Base-by-base conservation (phyloP, 92 coral and sea anemone species). In the Parazoanthus atlanticus region DNA sequence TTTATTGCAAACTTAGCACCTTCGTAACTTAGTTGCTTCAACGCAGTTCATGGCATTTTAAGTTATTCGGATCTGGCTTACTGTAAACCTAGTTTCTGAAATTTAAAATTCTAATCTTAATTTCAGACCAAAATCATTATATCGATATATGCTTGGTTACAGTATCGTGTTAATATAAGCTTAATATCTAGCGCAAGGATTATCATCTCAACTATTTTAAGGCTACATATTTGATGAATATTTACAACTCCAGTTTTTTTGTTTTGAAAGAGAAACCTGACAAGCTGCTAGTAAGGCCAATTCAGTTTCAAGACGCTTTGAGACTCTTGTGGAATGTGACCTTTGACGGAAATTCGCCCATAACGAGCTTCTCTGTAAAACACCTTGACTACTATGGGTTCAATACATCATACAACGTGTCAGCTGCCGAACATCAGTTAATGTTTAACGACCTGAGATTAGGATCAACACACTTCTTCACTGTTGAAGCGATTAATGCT, bases 271-370 rank as follows among this genome's bases (percentile, higher is more conserved):
- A 76, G 28, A 76, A 76, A 38, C 80, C 80, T 17, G 52, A 76
- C 26, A 76, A 21, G 13, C 15, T 76, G 80, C 0, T 76, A 19
- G 80, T 34, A 19, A 38, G 31, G 6, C 25, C 80, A 6, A 76
- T 34, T 1, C 31, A 38, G 11, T 25, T 76, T 76, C 80, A 36
- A 33, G 80, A 21, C 26, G 36, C 80, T 33, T 38, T 76, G 32
- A 76, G 5, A 76, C 28, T 76, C 31, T 0, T 2, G 47, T 76
- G 80, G 80, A 11, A 33, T 38, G 80, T 76, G 13, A 76, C 80
- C 21, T 76, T 76, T 76, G 80, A 76, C 12, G 80, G 80, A 6
- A 76, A 76, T 3, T 34, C 80, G 10, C 80, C 80, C 13, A 76
- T 76, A 32, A 76, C 52, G 25, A 43, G 49, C 30, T 76, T 76